phyloP scores from a whole-genome alignment of 2,113 vertebrate genomes.

The pig (Sus scrofa) region T2T-Sscrofa CM000817.6:46744501-46745000 shows the following conservation, averaged over 20 bases:
- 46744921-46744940: neutral
- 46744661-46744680: neutral
- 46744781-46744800: neutral
- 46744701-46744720: neutral
- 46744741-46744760: neutral
- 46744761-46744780: neutral
- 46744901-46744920: constrained; percentile 25
- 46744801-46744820: neutral
- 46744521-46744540: neutral
- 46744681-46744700: neutral
- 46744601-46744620: neutral
- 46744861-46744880: constrained; percentile 2
- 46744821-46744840: neutral
- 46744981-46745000: neutral
- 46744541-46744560: neutral
- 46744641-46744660: neutral
- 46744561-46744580: neutral
- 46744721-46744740: neutral
- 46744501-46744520: constrained; percentile 23
- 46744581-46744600: neutral
- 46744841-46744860: neutral
- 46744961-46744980: neutral
- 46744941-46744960: neutral
- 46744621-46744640: neutral
- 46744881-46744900: neutral